Conservation (phyloP, 1,140 invertebrate genomes). For the Euglossa dilemma region DNA sequence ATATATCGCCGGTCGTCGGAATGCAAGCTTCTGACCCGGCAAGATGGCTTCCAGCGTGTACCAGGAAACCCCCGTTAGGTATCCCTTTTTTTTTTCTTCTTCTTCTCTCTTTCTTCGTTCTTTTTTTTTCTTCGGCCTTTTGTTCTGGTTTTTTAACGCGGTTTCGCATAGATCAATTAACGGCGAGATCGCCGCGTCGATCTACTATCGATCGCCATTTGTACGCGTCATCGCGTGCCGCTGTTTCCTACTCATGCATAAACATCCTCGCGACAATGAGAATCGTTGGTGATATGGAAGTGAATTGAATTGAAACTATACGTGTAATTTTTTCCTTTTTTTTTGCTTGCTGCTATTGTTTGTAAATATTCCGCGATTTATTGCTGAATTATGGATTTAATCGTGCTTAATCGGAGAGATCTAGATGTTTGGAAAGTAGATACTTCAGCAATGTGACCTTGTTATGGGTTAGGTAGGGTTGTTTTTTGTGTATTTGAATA, state of each 20-base stretch:
- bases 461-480: no score
- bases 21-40: not conserved
- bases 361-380: no score
- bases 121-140: not conserved
- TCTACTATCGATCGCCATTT: slow-evolving; percentile 38
- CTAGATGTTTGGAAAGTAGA: no score
- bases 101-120: no score
- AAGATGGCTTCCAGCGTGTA: not conserved
- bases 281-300: not conserved
- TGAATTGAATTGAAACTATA: slow-evolving; percentile 1
- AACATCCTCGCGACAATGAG: slow-evolving; percentile 34
- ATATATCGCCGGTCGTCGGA: slow-evolving; percentile 36
- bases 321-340: not conserved
- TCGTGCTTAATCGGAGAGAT: no score
- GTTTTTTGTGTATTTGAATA: no score
- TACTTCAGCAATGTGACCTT: no score
- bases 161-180: slow-evolving; percentile 17
- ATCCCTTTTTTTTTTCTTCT: not conserved
- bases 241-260: slow-evolving; percentile 32
- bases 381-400: no score
- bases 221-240: slow-evolving; percentile 24
- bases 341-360: not conserved
- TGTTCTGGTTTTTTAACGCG: not conserved
- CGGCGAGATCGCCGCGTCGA: slow-evolving; percentile 3
- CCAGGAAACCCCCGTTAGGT: slow-evolving; percentile 5